Evolutionary conservation across 2,888 invertebrate genomes (phyloP).

Genomic region (Diplazon laetatorius): DNA sequence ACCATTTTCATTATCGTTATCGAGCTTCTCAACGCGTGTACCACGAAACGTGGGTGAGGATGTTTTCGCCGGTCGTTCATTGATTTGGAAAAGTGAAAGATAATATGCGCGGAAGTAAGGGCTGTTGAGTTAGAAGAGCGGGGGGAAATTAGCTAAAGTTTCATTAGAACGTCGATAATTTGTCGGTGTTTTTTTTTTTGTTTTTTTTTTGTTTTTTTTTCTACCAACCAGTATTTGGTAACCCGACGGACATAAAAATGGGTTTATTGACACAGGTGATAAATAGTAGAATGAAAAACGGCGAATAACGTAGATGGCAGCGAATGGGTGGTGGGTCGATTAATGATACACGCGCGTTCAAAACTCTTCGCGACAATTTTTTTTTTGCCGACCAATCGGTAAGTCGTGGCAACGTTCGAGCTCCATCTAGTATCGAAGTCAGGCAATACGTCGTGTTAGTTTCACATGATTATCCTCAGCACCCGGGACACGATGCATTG

Average conservation of each 20-base stretch:
- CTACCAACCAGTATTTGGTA: neutral
- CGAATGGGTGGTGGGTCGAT: neutral
- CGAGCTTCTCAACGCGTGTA: slow-evolving; percentile 12
- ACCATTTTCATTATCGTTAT: neutral
- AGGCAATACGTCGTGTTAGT: neutral
- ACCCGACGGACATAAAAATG: no score
- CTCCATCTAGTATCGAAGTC: neutral
- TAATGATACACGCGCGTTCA: slow-evolving; percentile 19
- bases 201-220: no score
- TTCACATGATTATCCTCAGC: neutral
- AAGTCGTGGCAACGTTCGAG: neutral
- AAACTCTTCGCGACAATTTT: neutral
- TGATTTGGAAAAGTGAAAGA: neutral
- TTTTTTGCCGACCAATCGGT: neutral
- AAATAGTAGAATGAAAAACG: neutral
- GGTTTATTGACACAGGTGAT: neutral
- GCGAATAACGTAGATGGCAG: neutral
- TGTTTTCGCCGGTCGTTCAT: neutral
- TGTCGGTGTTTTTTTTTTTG: no score
- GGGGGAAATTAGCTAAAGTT: neutral
- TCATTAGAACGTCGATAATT: neutral
- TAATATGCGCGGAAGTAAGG: neutral
- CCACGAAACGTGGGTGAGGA: neutral
- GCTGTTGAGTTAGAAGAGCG: neutral
- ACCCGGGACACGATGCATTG: neutral